Percentiles rank a stretch among this genome's conserved stretches.
phyloP scores from a whole-genome alignment of 2,888 invertebrate genomes.

The Neoascia interrupta region DNA sequence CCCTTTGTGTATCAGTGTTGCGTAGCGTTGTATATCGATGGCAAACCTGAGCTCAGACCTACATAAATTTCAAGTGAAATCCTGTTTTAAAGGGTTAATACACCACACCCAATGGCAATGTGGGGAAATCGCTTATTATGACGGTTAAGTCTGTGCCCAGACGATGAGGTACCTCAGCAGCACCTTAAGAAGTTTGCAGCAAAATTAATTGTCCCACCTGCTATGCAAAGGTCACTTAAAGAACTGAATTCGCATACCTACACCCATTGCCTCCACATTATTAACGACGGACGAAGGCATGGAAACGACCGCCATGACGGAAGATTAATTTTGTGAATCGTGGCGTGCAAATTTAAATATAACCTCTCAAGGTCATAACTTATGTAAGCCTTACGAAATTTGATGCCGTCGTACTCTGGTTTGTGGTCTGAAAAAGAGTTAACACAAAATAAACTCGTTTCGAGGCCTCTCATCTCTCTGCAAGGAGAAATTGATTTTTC shows the following conservation, averaged over 20 bases:
- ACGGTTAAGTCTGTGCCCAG: slow-evolving; percentile 1
- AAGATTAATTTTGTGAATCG: slow-evolving; percentile 50
- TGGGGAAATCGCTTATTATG: background rate
- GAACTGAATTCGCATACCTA: no score
- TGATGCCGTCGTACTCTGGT: slow-evolving; percentile 1
- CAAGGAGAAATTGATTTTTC: slow-evolving; percentile 7
- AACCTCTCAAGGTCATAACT: slow-evolving; percentile 24
- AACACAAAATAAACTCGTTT: no score
- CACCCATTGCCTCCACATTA: background rate
- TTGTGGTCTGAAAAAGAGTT: no score
- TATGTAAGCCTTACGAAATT: slow-evolving; percentile 20
- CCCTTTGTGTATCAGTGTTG: no score
- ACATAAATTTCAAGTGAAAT: slow-evolving; percentile 2
- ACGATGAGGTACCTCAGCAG: background rate
- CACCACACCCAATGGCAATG: slow-evolving; percentile 15
- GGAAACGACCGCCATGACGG: background rate
- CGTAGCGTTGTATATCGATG: no score
- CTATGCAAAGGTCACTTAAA: slow-evolving; percentile 25
- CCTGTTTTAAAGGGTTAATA: slow-evolving; percentile 34
- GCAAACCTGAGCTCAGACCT: no score
- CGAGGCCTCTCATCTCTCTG: no score
- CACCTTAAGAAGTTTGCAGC: background rate
- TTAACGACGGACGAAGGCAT: background rate
- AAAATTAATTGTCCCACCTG: background rate
- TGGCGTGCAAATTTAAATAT: slow-evolving; percentile 23